These are phyloP conservation scores for Crocidura indochinensis DNA, from an alignment of 2,797 vertebrate species.

Conservation along the genomic window DNA sequence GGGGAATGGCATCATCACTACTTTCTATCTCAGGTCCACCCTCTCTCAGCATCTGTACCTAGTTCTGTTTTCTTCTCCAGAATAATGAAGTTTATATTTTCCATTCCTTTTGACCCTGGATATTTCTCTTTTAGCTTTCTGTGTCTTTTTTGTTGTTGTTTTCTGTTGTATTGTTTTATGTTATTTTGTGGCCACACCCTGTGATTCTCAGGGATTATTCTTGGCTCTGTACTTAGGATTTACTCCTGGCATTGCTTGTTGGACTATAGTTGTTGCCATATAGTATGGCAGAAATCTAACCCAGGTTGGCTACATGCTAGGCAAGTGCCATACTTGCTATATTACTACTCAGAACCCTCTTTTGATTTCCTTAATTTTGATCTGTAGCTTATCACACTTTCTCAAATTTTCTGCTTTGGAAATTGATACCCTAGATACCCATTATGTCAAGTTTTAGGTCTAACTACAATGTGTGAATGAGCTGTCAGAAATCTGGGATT, in stretches of 20 bases:
- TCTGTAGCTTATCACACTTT: not conserved
- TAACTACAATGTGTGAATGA: not conserved
- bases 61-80: not conserved
- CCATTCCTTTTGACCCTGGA: not conserved
- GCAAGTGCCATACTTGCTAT: too few relatives aligned
- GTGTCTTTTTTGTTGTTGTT: too few relatives aligned
- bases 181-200: too few relatives aligned
- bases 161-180: too few relatives aligned
- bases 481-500: not conserved
- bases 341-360: not conserved
- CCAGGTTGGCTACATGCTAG: too few relatives aligned
- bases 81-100: not conserved
- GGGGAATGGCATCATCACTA: not conserved
- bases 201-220: too few relatives aligned
- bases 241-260: too few relatives aligned
- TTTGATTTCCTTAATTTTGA: not conserved
- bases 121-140: not conserved
- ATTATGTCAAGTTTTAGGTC: not conserved
- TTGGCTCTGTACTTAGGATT: too few relatives aligned
- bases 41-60: not conserved
- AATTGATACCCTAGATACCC: not conserved
- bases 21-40: rapidly evolving
- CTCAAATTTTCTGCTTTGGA: not conserved
- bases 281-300: too few relatives aligned
- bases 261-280: too few relatives aligned